Evolutionary conservation across 2,797 vertebrate genomes (phyloP), one percentile per base, ranked within the genome.

Genomic region (Peromyscus aztecus): DNA sequence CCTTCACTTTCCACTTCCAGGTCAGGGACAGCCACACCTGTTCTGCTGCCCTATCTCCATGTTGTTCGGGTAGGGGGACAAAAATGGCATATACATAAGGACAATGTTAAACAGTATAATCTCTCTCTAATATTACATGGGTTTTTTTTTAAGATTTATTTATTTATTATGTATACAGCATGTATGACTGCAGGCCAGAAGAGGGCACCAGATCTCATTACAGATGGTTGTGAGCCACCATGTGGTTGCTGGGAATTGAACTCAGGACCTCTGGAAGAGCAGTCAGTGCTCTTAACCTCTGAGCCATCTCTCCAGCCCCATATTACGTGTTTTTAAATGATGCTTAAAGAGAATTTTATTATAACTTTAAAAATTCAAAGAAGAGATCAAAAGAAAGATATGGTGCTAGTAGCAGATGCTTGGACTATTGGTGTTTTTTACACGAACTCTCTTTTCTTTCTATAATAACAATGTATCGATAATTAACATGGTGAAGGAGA

Each of bases 61-160:
- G 21, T 57, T 55, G 29, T 81, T 88, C 57, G 37, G n/a, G 49
- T 90, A 55, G 5, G 61, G 69, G 21, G 2, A 73, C 34, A 94
- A 96, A 76, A 84, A 65, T 67, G 46, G 2, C 31, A 14, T 13
- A 55, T 2, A 29, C 5, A 34, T n/a, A 46, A 87, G 63, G 49
- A 80, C 27, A 81, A 34, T 88, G 91, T 91, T 55, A 40, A 76
- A 90, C 31, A 76, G 63, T 29, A 61, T 91, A 94, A 77, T 27
- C 5, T 63, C 37, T 69, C 31, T n/a, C 34, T 69, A n/a, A n/a
- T 37, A 40, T 40, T 43, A 73, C 10, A 14, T 14, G 40, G 43
- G 3, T 43, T 43, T 46, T 46, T 46, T 46, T 46, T 43, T 4
- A 46, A 46, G 43, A 46, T 46, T 46, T 6, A 46, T 46, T 46